Evolutionary conservation across 2,888 invertebrate genomes (phyloP).

Genomic region (Erebia aethiops): DNA sequence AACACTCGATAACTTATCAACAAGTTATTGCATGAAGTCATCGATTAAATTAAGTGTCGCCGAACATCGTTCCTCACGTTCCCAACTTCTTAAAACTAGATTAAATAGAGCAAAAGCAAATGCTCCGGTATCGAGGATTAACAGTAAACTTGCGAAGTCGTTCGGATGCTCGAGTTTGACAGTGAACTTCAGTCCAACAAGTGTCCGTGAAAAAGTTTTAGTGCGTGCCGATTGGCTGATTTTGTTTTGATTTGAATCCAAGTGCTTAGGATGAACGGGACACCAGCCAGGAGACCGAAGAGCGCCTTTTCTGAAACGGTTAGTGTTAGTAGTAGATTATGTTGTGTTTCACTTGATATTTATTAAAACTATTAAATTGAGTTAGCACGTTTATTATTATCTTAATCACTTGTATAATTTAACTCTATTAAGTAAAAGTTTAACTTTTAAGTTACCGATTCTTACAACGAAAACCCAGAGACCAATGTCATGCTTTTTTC

Average conservation of each 20-base stretch:
- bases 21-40: slow-evolving; percentile 78
- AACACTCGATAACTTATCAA: slow-evolving; percentile 75
- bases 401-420: no score
- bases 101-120: slow-evolving; percentile 32
- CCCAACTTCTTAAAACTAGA: neutral
- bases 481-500: no score
- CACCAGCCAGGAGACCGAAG: slow-evolving; percentile 75
- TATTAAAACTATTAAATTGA: no score
- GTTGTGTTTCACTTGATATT: no score
- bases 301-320: slow-evolving; percentile 78
- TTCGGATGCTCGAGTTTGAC: slow-evolving; percentile 59
- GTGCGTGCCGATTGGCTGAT: slow-evolving; percentile 65
- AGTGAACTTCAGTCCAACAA: slow-evolving; percentile 63
- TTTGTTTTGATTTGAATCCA: slow-evolving; percentile 59
- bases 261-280: slow-evolving; percentile 76
- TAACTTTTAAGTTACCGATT: no score
- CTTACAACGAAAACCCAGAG: no score
- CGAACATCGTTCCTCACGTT: slow-evolving; percentile 36
- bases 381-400: no score
- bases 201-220: slow-evolving; percentile 76
- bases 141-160: slow-evolving; percentile 47
- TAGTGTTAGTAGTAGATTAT: slow-evolving; percentile 43
- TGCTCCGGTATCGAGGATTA: slow-evolving; percentile 39
- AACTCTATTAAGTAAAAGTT: no score
- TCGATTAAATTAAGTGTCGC: slow-evolving; percentile 71